Evolutionary conservation across 2,888 invertebrate genomes (phyloP), one percentile per base, ranked within the genome.

Genomic region (Lepidocyrtoides sp.): DNA sequence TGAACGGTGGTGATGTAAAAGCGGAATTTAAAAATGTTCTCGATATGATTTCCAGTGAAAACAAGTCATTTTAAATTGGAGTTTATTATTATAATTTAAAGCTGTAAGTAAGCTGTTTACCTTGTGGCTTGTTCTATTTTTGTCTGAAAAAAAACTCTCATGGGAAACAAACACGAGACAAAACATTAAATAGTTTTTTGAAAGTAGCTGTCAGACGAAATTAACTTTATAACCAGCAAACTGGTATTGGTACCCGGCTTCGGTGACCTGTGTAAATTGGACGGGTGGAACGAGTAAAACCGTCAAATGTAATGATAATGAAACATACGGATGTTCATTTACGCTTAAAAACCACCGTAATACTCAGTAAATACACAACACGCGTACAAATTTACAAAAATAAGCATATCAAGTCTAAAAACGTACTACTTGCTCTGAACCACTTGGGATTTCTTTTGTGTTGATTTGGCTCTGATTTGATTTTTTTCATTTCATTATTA

Each of bases 111-210:
- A 48, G 26, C 17, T 26, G 77, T n/a, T 77, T 51, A 44, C n/a
- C n/a, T 23, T 77, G 51, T n/a, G 77, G 14, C 51, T 5, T 23
- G 26, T 51, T 77, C 0, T 8, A 8, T 5, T 51, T 77, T 77
- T 54, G 1, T 29, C 41, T 3, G 3, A n/a, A 75, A 44, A 77
- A 77, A 77, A 29, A 26, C 77, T 29, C 77, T 77, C 77, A 77
- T 77, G 77, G 77, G 77, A 77, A 77, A 77, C 29, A 51, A 77
- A 32, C 77, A 51, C 77, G 29, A 51, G 77, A 77, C 51, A 77
- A 77, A 29, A 77, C 29, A 57, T n/a, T 29, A 66, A 3, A 36
- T 26, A 20, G 44, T 48, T 1, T 20, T 75, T 23, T 20, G n/a
- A n/a, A n/a, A n/a, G n/a, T 20, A 1, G 48, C 48, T 54, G 77